Conservation (phyloP, 1,140 invertebrate species). For the Dendrolimus punctatus region DNA sequence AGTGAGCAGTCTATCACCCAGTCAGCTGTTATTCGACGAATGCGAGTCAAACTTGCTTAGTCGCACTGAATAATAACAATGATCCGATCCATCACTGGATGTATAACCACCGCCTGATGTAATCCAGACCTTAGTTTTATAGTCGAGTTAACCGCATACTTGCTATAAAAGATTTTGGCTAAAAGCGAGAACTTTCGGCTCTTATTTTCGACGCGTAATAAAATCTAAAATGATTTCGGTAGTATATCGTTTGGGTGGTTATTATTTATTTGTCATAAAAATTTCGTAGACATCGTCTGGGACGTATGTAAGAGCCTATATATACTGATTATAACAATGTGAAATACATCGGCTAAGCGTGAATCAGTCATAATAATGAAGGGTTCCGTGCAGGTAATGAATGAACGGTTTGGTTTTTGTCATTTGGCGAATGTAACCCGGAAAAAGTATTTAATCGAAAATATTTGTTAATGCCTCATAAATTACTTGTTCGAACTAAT, state of each 20-base stretch:
- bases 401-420: too few relatives aligned
- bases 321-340: too few relatives aligned
- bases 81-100: constrained; percentile 46
- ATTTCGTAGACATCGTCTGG: too few relatives aligned
- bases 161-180: constrained; percentile 45
- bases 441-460: too few relatives aligned
- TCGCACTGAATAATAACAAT: constrained; percentile 35
- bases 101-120: constrained; percentile 43
- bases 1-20: constrained; percentile 31
- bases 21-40: constrained; percentile 12
- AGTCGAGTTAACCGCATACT: constrained; percentile 39
- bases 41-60: constrained; percentile 14
- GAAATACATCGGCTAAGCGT: too few relatives aligned
- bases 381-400: too few relatives aligned
- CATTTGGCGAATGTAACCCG: too few relatives aligned
- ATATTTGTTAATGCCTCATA: too few relatives aligned
- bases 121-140: constrained; percentile 54
- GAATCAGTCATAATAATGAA: too few relatives aligned
- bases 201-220: constrained; percentile 15
- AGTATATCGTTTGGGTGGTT: not conserved
- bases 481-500: too few relatives aligned
- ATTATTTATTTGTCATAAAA: too few relatives aligned
- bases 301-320: too few relatives aligned
- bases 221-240: constrained; percentile 6
- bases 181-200: constrained; percentile 35